These are phyloP conservation scores for Gonioctena quinquepunctata DNA, from an alignment of 1,140 invertebrate genomes.

Conservation along the genomic window DNA sequence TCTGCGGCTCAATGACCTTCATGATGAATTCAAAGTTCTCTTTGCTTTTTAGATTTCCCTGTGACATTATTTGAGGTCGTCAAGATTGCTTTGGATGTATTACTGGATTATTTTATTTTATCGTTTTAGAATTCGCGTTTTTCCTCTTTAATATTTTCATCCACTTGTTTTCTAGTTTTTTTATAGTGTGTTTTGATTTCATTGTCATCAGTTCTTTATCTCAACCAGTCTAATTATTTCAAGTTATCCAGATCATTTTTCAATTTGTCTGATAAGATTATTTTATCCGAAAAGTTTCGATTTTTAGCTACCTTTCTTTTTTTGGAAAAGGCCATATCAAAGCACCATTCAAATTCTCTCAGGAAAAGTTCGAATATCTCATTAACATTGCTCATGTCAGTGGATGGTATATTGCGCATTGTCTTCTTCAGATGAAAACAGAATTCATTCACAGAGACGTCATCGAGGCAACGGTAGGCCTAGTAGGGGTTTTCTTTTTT, in stretches of 20 bases:
- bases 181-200: conserved; percentile 1
- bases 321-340: background rate
- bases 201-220: background rate
- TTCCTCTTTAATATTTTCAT: background rate
- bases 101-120: too few species aligned
- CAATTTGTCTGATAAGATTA: background rate
- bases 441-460: too few species aligned
- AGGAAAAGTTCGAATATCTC: too few species aligned
- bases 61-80: too few species aligned
- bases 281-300: background rate
- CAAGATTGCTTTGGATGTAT: too few species aligned
- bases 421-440: too few species aligned
- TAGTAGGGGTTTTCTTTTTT: background rate
- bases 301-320: background rate
- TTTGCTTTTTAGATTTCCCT: too few species aligned
- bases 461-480: background rate
- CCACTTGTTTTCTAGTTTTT: background rate
- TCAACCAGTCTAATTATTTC: too few species aligned
- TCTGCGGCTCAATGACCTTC: background rate
- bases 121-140: too few species aligned
- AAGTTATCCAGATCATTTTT: too few species aligned
- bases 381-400: background rate
- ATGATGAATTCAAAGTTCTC: background rate
- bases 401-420: background rate
- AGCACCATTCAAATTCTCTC: background rate